phyloP scores from a whole-genome alignment of 2,797 vertebrate species.

The Sphenodon punctatus region DNA sequence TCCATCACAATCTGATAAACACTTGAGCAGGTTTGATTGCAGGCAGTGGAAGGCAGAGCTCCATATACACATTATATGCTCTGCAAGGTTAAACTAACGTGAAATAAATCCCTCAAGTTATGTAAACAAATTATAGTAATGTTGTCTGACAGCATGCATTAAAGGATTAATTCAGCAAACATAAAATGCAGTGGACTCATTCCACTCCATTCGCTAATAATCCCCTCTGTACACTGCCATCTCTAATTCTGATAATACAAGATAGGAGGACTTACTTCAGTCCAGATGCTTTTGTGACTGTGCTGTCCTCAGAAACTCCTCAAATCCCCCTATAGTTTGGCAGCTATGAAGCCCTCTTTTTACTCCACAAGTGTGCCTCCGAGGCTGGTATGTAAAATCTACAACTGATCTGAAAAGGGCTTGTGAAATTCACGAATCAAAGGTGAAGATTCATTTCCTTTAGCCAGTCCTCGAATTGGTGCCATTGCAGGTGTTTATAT shows the following conservation, averaged over 20 bases:
- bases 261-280: background rate
- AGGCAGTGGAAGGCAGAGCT: background rate
- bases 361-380: background rate
- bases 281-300: background rate
- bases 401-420: too few species aligned
- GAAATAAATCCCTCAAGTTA: slow-evolving; percentile 53
- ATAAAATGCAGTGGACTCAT: slow-evolving; percentile 11
- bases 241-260: background rate
- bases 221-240: background rate
- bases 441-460: too few species aligned
- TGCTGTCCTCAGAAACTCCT: background rate
- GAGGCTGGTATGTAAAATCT: background rate
- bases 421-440: too few species aligned
- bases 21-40: background rate
- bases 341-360: background rate
- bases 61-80: slow-evolving; percentile 7
- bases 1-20: slow-evolving; percentile 25
- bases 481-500: too few species aligned
- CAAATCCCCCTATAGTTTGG: slow-evolving; percentile 12
- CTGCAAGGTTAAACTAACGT: slow-evolving; percentile 54
- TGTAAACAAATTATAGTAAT: slow-evolving; percentile 60
- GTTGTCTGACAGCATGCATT: slow-evolving; percentile 46
- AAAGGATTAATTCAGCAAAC: slow-evolving; percentile 60
- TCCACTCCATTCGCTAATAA: background rate
- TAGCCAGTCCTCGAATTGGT: too few species aligned